A percentile compares a stretch with the other conserved stretches of the same genome.
Conservation (phyloP, 1,140 invertebrate genomes). For the Nilaparvata lugens region DNA sequence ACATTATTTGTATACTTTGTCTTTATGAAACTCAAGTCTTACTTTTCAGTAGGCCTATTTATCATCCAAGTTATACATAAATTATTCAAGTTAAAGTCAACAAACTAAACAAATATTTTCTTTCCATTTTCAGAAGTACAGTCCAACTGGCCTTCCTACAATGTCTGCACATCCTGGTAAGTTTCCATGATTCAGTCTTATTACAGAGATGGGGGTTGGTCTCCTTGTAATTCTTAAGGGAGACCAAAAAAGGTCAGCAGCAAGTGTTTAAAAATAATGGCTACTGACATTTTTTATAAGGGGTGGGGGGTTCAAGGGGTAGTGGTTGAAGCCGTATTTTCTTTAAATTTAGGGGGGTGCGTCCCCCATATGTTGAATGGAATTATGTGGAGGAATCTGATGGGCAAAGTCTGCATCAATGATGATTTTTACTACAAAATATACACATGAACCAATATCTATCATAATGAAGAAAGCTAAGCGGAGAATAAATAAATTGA, state of each 20-base stretch:
- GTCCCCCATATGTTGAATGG: too few species aligned
- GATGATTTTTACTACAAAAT: too few species aligned
- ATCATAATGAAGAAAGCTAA: too few species aligned
- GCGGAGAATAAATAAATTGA: too few species aligned
- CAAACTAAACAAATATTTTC: neutral
- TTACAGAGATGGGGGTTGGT: neutral
- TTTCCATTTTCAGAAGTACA: constrained; percentile 15
- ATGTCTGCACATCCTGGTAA: constrained; percentile 17
- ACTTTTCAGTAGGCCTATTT: neutral
- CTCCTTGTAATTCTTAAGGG: neutral
- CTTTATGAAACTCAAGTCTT: too few species aligned
- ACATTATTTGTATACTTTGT: too few species aligned
- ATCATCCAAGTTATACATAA: neutral
- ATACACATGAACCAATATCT: too few species aligned
- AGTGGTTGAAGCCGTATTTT: too few species aligned
- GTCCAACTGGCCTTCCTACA: constrained; percentile 14
- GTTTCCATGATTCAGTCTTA: neutral
- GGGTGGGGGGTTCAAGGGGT: neutral
- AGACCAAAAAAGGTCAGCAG: neutral
- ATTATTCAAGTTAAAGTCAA: neutral
- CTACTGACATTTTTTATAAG: neutral
- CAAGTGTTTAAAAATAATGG: neutral
- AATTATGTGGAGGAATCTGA: too few species aligned
- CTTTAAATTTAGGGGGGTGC: too few species aligned
- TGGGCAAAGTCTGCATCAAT: too few species aligned